Conservation (phyloP, 2,113 vertebrate species). For the Boulengeromyrus knoepffleri region DNA sequence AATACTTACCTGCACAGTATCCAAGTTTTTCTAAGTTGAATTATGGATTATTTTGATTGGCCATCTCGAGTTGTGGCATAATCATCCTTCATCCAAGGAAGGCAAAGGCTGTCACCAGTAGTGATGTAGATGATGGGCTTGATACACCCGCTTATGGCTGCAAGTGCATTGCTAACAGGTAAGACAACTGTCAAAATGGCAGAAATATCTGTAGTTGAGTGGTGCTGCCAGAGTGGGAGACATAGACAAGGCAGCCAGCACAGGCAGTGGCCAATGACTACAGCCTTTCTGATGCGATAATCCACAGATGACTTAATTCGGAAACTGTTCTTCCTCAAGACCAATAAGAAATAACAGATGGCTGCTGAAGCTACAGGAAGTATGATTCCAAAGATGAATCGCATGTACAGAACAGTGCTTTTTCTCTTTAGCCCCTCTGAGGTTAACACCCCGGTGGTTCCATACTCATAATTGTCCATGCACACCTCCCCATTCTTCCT, state of each 20-base stretch:
- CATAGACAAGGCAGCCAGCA: conserved; percentile 55
- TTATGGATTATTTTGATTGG: too few species aligned
- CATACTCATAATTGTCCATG: conserved; percentile 41
- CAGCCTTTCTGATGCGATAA: too few species aligned
- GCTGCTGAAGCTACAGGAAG: conserved; percentile 51
- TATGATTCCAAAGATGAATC: conserved; percentile 57
- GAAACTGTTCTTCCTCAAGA: not conserved
- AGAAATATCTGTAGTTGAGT: not conserved
- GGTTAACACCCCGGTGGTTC: not conserved
- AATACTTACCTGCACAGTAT: too few species aligned
- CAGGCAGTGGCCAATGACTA: too few species aligned
- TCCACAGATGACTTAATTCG: conserved; percentile 48
- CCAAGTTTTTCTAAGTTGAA: too few species aligned
- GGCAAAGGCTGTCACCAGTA: conserved; percentile 66
- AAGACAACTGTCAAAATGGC: conserved; percentile 47
- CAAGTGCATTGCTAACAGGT: conserved; percentile 53
- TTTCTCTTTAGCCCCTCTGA: not conserved
- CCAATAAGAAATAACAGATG: conserved; percentile 43
- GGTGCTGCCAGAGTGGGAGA: conserved; percentile 42
- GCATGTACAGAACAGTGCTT: not conserved
- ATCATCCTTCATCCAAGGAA: conserved; percentile 35
- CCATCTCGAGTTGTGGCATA: not conserved
- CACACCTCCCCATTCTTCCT: conserved; percentile 32
- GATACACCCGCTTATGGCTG: conserved; percentile 68
- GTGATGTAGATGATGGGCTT: conserved; percentile 70